Evolutionary conservation across 2,113 vertebrate genomes (phyloP), one percentile per base, ranked within the genome.

Genomic region (Ifrita kowaldi): DNA sequence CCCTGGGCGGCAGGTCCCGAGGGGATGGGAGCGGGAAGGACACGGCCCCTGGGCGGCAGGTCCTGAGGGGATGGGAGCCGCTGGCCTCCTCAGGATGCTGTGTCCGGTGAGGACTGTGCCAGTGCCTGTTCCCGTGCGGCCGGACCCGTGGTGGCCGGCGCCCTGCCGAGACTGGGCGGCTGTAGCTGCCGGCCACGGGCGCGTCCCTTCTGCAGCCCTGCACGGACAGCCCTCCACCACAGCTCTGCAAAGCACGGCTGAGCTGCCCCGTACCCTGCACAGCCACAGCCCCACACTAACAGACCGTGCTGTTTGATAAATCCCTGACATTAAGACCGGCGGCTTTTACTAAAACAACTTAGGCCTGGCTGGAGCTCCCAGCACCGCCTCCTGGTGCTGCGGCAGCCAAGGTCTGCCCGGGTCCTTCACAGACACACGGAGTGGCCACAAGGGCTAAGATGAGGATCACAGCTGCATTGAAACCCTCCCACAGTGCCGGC

Each of bases 11-110:
- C n/a, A n/a, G n/a, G n/a, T n/a, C n/a, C n/a, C n/a, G n/a, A n/a
- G n/a, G n/a, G n/a, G n/a, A n/a, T n/a, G n/a, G n/a, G n/a, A 37
- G 41, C 0, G 3, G 17, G 37, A 32, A 82, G 32, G 37, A 86
- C n/a, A 26, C 0, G 0, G 49, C 22, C 20, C 16, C 44, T 1
- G 5, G 79, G n/a, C 0, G 0, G 53, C 0, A 0, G n/a, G 15
- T 49, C 24, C 37, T 0, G 1, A 44, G 24, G 26, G 37, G 19
- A 69, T 0, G 3, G 16, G 26, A 30, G 41, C 23, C 15, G 9
- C 63, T 2, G 22, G 28, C 21, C 28, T 16, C 1, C 3, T 47
- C 1, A 3, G 1, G 14, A 46, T 50, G 67, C 27, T 30, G 47
- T 50, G 74, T 37, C 7, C 0, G 0, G 24, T 1, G 26, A 41